Evolutionary conservation across 2,113 vertebrate species (phyloP).

Genomic region (Channa maculata): DNA sequence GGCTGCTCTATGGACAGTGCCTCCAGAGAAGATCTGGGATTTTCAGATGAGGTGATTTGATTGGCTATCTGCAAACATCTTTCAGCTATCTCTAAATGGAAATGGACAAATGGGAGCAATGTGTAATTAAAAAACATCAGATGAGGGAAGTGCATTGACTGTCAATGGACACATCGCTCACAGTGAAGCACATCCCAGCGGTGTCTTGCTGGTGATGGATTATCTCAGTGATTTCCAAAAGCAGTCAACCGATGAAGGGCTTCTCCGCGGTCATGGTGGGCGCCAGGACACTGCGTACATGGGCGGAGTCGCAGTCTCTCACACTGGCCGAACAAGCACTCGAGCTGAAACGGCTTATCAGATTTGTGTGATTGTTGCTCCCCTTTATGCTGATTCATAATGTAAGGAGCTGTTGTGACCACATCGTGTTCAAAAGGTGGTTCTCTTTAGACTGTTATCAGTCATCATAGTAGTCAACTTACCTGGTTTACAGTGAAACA

Average conservation of each 20-base stretch:
- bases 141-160: background rate
- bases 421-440: background rate
- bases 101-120: constrained; percentile 2
- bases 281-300: constrained; percentile 94
- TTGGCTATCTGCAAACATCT: constrained; percentile 83
- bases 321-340: constrained; percentile 88
- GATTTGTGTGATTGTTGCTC: too few species aligned
- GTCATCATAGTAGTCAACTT: background rate
- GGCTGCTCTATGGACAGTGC: constrained; percentile 83
- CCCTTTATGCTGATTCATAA: background rate
- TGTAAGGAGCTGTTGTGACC: background rate
- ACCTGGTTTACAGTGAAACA: background rate
- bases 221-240: constrained; percentile 94
- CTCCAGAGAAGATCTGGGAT: constrained; percentile 63
- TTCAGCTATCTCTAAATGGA: constrained; percentile 86
- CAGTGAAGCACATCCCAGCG: constrained; percentile 91
- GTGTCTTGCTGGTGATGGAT: constrained; percentile 96
- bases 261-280: constrained; percentile 94
- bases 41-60: constrained; percentile 81
- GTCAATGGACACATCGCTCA: constrained; percentile 75
- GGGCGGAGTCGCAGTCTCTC: constrained; percentile 95
- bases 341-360: too few species aligned
- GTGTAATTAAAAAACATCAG: background rate
- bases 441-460: background rate
- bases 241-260: constrained; percentile 92